Percentiles rank a stretch among this genome's conserved stretches.
These are phyloP conservation scores for Amphipyra berbera DNA, from an alignment of 2,888 invertebrate species.

Conservation along the genomic window DNA sequence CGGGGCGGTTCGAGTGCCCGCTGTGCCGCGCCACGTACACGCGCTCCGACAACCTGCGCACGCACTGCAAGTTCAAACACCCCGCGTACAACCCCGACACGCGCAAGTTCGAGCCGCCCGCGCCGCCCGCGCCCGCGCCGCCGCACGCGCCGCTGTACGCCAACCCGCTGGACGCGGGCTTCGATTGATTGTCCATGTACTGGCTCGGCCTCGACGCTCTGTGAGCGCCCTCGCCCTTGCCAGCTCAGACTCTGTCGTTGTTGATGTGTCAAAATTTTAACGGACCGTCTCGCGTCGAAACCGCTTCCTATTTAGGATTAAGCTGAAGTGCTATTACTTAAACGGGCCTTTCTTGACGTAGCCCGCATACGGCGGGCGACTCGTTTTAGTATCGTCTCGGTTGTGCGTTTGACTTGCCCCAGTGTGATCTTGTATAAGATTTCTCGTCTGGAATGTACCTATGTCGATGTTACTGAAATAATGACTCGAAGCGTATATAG, in stretches of 20 bases:
- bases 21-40: slow-evolving; percentile 97
- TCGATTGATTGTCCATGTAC: slow-evolving; percentile 87
- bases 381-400: slow-evolving; percentile 88
- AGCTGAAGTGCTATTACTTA: slow-evolving; percentile 89
- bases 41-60: slow-evolving; percentile 97
- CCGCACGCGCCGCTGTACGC: slow-evolving; percentile 89
- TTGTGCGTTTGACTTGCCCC: slow-evolving; percentile 89
- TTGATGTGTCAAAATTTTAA: slow-evolving; percentile 74
- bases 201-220: slow-evolving; percentile 84
- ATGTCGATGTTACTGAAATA: slow-evolving; percentile 81
- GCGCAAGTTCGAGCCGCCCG: slow-evolving; percentile 94
- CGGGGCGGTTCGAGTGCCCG: slow-evolving; percentile 97
- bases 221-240: slow-evolving; percentile 72
- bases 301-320: slow-evolving; percentile 87
- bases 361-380: slow-evolving; percentile 73
- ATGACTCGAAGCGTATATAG: slow-evolving; percentile 84
- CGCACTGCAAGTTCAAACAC: slow-evolving; percentile 98
- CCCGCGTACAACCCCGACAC: slow-evolving; percentile 96
- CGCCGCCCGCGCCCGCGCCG: slow-evolving; percentile 86
- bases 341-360: slow-evolving; percentile 80
- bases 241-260: slow-evolving; percentile 66
- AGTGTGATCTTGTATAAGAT: slow-evolving; percentile 82
- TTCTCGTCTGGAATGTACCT: slow-evolving; percentile 78
- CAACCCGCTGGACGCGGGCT: slow-evolving; percentile 90
- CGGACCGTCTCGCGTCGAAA: slow-evolving; percentile 78